Evolutionary conservation across 1,140 invertebrate species (phyloP), one percentile per base, ranked within the genome.

Genomic region (Drosophila navojoa): DNA sequence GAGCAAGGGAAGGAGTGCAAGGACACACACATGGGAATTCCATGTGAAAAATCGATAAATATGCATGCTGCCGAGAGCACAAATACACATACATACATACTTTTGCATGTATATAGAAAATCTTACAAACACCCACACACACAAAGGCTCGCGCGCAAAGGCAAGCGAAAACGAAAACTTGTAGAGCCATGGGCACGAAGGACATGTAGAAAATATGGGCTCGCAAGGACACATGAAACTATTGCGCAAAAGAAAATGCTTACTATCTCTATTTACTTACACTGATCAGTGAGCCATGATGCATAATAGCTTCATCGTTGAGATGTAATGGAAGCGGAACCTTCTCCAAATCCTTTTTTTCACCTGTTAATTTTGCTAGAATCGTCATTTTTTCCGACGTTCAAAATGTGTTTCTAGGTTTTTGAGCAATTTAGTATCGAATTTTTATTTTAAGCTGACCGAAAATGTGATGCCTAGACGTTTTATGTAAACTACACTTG

Each of bases 321-420:
- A 95, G 92, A 45, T 95, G 94, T 64, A 96, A 92, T 38, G 95
- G 95, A 77, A 94, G 93, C 47, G 94, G 93, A 72, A 94, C 91
- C 92, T 95, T 95, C 77, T 95, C 94, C 38, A 93, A 71, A 35
- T 89, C 80, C 64, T 82, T 80, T 15, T 73, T 75, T 50, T 80
- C 74, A 40, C 84, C 85, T 25, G 67, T 77, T 40, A 90, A 44
- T 71, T 89, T 89, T 5, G 55, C 85, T 11, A 90, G 44, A 80
- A 89, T 90, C 61, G 85, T 89, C 84, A 89, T 89, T 55, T 55
- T 58, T 49, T 45, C 45, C 40, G 42, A 6, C 35, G 40, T 38
- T 44, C 22, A 32, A 35, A 32, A 13, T 52, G 27, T 16, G 27
- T 32, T 50, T 19, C 13, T 15, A 4, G 58, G 0, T 32, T 29